Evolutionary conservation across 1,140 invertebrate species (phyloP).

Genomic region (Drosophila guanche): DNA sequence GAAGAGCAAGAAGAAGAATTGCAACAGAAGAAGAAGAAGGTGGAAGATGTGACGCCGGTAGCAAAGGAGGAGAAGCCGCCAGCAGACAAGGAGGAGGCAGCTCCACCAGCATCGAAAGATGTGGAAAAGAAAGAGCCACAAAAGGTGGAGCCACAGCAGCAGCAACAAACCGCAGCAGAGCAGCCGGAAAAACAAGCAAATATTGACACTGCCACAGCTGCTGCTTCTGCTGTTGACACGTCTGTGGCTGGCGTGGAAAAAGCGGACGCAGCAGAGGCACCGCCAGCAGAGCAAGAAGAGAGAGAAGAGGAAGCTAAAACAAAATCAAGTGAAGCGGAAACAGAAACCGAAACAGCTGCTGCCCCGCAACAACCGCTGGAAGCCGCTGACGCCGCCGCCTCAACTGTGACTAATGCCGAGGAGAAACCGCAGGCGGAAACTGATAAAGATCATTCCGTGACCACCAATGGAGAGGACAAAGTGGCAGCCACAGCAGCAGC

Average conservation of each 20-base stretch:
- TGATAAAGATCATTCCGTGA: constrained; percentile 12
- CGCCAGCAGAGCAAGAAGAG: not conserved
- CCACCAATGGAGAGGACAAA: constrained; percentile 46
- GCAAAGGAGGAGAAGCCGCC: constrained; percentile 8
- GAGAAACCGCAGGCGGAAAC: not conserved
- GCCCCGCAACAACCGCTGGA: too few relatives aligned
- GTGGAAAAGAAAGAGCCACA: not conserved
- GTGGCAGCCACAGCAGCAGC: not conserved
- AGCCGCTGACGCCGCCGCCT: too few relatives aligned
- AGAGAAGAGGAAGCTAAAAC: not conserved
- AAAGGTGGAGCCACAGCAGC: not conserved
- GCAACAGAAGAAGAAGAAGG: not conserved
- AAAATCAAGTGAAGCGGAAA: not conserved
- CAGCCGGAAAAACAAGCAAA: not conserved
- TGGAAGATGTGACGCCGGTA: constrained; percentile 5
- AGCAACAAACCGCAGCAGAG: not conserved
- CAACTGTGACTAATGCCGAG: too few relatives aligned
- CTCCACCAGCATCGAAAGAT: not conserved
- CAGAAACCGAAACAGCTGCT: not conserved
- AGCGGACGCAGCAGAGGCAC: not conserved
- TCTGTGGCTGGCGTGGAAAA: constrained; percentile 6
- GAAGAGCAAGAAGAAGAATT: constrained; percentile 15
- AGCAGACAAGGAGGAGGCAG: not conserved
- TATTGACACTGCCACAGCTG: too few relatives aligned
- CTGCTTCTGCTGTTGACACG: constrained; percentile 1